Conservation (phyloP, 2,113 vertebrate species). For the Paramisgurnus dabryanus region DNA sequence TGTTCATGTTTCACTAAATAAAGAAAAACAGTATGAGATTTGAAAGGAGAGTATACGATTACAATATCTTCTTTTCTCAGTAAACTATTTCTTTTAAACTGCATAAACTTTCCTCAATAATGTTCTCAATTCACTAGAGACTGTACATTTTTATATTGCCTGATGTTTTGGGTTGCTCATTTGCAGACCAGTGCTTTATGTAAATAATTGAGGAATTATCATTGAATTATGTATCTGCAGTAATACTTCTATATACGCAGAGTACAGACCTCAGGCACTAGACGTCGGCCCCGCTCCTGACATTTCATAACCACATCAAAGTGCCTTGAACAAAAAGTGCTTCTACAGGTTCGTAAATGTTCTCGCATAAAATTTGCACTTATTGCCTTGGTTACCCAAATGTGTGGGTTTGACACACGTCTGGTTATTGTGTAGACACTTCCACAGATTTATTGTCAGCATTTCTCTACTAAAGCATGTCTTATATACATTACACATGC, state of each 20-base stretch:
- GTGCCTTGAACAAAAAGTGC: constrained; percentile 23
- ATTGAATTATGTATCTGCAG: constrained; percentile 1
- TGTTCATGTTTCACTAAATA: neutral
- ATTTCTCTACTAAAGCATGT: constrained; percentile 36
- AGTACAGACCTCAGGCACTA: constrained; percentile 19
- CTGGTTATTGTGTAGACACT: constrained; percentile 36
- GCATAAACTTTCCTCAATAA: neutral
- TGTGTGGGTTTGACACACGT: constrained; percentile 30
- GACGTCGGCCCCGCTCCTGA: neutral
- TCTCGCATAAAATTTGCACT: neutral
- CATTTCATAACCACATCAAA: neutral
- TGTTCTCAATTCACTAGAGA: neutral
- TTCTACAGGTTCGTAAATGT: neutral
- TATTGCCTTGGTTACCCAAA: constrained; percentile 23
- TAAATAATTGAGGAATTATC: neutral
- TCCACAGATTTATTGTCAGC: neutral
- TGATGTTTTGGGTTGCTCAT: constrained; percentile 31
- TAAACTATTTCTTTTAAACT: neutral
- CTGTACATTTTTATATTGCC: neutral
- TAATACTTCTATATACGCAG: constrained; percentile 12
- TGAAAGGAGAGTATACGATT: neutral
- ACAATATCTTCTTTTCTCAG: neutral
- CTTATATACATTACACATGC: constrained; percentile 29
- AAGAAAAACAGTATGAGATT: neutral
- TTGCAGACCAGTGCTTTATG: constrained; percentile 3